Evolutionary conservation across 64 coral and sea anemone species (phyloP), one percentile per base, ranked within the genome.

Genomic region (Orbicella faveolata): DNA sequence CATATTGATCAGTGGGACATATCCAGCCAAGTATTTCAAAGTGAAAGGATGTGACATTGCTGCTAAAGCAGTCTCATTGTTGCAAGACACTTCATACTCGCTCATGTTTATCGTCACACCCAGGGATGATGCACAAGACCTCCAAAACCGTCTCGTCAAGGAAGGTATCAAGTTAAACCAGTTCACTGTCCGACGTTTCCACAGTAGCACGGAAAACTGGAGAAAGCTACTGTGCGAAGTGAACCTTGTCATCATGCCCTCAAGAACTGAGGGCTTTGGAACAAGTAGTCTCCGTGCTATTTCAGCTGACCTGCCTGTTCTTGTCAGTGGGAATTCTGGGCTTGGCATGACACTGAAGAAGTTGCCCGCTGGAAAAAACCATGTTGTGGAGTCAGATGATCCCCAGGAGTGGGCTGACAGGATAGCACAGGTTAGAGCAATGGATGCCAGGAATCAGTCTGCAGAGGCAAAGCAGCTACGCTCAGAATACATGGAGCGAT

Each of bases 21-120:
- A 66, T 17, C 26, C 7, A 1, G 19, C 37, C 1, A 79, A 89
- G 76, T 76, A 78, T 68, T 78, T 78, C 20, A 2, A 8, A 17
- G 74, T 78, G 34, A 89, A 89, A 65, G 87, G 87, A 0, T n/a
- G 55, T 78, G 87, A 89, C 19, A 66, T 89, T 89, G 87, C 87
- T 41, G 87, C 75, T 6, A 77, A 78, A 18, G 87, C 87, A 20
- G 68, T 89, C 1, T 2, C 19, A 16, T 6, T 53, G 5, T 53
- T 89, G 61, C 8, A 69, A 62, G 87, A 89, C 17, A 5, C 14
- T 8, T 70, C 63, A 72, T 85, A 72, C 75, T 17, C 68, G 6
- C 36, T 70, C 26, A 67, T 89, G 19, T 89, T 79, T 63, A 14
- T 89, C 34, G 87, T 77, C 36, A 0, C 9, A 5, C 59, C 20